phyloP scores from a whole-genome alignment of 2,797 vertebrate genomes.

The Gallinago solitaria region DNA sequence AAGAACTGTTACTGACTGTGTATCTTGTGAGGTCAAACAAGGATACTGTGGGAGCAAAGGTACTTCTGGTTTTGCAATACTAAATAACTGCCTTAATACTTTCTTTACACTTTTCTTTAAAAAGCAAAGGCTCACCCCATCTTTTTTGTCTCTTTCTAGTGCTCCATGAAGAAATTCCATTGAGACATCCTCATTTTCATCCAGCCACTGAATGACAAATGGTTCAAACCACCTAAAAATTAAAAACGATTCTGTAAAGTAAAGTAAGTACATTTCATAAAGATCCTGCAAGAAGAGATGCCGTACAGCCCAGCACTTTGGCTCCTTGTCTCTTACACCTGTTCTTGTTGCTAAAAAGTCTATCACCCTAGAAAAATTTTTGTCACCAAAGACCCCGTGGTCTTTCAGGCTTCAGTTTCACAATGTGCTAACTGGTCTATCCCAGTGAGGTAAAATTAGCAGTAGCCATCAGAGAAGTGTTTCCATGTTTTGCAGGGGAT shows the following conservation, averaged over 20 bases:
- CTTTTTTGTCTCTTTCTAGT: constrained; percentile 96
- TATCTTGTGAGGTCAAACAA: neutral
- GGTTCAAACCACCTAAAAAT: constrained; percentile 94
- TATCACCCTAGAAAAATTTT: neutral
- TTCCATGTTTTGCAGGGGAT: neutral
- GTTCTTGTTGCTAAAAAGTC: neutral
- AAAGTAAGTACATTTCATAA: neutral
- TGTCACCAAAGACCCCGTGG: neutral
- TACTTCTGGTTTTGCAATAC: neutral
- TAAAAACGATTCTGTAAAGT: neutral
- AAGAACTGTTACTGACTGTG: neutral
- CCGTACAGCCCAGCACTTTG: neutral
- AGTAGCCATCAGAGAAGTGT: neutral
- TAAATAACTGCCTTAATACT: neutral
- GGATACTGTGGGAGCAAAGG: neutral
- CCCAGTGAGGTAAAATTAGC: neutral
- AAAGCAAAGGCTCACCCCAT: constrained; percentile 85
- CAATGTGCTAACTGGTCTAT: neutral
- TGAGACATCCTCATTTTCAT: constrained; percentile 96
- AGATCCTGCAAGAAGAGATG: neutral
- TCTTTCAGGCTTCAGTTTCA: neutral
- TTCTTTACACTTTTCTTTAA: neutral
- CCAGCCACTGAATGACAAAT: constrained; percentile 98
- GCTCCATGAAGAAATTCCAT: constrained; percentile 98
- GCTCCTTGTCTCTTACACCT: neutral